Evolutionary conservation across 2,113 vertebrate species (phyloP).

Genomic region (Brienomyrus longianalis): DNA sequence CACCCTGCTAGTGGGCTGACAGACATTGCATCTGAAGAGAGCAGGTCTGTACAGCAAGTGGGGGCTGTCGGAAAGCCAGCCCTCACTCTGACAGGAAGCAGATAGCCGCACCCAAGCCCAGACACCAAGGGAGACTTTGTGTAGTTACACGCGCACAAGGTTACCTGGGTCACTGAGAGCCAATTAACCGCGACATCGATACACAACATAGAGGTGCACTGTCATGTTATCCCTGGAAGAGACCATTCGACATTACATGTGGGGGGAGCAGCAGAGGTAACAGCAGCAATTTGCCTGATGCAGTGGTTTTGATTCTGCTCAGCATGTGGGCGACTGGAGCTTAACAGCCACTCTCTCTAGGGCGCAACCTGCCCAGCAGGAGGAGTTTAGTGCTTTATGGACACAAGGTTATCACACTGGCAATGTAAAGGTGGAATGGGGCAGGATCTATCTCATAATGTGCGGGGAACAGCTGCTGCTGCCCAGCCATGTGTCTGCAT

Average conservation of each 20-base stretch:
- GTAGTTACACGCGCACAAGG: neutral
- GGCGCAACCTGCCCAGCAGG: neutral
- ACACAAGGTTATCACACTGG: neutral
- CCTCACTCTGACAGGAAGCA: neutral
- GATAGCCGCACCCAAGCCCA: neutral
- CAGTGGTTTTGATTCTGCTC: neutral
- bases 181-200: neutral
- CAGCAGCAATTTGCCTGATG: neutral
- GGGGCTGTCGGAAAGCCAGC: neutral
- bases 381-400: neutral
- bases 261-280: neutral
- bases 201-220: neutral
- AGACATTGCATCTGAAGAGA: neutral
- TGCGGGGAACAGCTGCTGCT: neutral
- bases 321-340: neutral
- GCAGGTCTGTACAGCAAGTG: neutral
- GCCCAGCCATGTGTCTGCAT: neutral
- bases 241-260: neutral
- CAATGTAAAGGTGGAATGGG: neutral
- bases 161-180: neutral
- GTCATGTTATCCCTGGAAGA: neutral
- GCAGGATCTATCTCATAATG: neutral
- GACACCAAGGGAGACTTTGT: neutral
- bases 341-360: neutral
- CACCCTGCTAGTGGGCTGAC: neutral